A percentile compares a stretch with the other conserved stretches of the same genome.
Evolutionary conservation across 2,888 invertebrate species (phyloP).

Genomic region (Tachina grossa): DNA sequence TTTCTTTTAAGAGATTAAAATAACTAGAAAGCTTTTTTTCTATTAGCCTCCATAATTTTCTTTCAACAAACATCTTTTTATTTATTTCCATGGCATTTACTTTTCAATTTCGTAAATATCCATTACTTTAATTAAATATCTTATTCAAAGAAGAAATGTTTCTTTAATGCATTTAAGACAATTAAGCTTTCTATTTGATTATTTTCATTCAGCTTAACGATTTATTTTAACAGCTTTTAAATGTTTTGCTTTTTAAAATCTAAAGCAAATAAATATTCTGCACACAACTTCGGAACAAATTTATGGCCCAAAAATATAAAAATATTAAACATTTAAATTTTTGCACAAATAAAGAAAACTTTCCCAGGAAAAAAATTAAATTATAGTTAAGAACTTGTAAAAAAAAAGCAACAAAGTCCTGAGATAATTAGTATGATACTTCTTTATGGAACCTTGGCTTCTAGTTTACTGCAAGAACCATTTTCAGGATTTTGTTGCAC

Average conservation of each 20-base stretch:
- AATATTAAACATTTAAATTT: slow-evolving; percentile 35
- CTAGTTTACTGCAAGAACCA: too few relatives aligned
- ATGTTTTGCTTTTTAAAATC: slow-evolving; percentile 55
- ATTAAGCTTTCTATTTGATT: slow-evolving; percentile 30
- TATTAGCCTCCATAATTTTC: neutral
- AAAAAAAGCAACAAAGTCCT: too few relatives aligned
- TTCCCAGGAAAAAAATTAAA: neutral
- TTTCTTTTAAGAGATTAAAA: too few relatives aligned
- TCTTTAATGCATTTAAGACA: slow-evolving; percentile 3
- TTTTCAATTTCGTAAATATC: slow-evolving; percentile 8
- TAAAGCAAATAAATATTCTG: slow-evolving; percentile 40
- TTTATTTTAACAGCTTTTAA: slow-evolving; percentile 26
- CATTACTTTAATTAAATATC: slow-evolving; percentile 40
- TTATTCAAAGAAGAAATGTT: neutral
- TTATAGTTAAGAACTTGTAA: slow-evolving; percentile 1
- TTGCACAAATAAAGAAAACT: slow-evolving; percentile 11
- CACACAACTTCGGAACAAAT: slow-evolving; percentile 30
- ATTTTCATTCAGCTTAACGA: neutral
- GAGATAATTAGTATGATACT: too few relatives aligned
- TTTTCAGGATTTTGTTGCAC: too few relatives aligned
- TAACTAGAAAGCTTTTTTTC: neutral
- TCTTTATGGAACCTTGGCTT: too few relatives aligned
- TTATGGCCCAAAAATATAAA: slow-evolving; percentile 41
- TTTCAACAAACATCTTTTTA: neutral
- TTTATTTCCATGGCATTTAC: neutral